Evolutionary conservation across 2,797 vertebrate genomes (phyloP), one percentile per base, ranked within the genome.

Genomic region (Myotis findleyi): DNA sequence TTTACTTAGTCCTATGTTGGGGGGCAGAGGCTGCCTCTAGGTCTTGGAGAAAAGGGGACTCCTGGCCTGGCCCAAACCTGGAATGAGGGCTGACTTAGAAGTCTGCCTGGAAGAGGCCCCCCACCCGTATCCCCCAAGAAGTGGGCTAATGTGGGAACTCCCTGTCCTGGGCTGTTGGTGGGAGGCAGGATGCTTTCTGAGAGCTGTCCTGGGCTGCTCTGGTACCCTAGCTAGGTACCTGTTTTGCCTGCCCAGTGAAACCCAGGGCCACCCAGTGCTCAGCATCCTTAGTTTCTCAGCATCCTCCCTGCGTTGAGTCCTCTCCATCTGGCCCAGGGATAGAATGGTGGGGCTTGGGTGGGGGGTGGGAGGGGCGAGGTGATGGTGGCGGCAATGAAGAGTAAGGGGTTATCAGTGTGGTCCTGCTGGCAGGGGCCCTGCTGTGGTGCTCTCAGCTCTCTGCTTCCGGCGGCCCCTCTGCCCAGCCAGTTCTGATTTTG

Each of bases 401-500:
- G 66, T 3, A 20, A 64, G 36, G 41, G 53, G 20, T 30, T 41
- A 13, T 30, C 38, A 10, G n/a, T 1, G 0, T 62, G 87, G 57
- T n/a, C 73, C 76, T 53, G 30, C 44, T 1, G n/a, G 0, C 5
- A 2, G 57, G 69, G 51, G 36, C 23, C 86, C 44, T 25, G 44
- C 83, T 2, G 0, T 33, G 33, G 57, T 0, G 1, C 49, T 85
- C 66, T 57, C n/a, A 1, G 4, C 77, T 79, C 57, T 36, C 38
- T 77, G 72, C 81, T 89, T 93, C 80, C 79, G 0, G 0, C 3
- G 1, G 89, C 93, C 94, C 95, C 94, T 95, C 86, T 91, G 81
- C 85, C 49, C 10, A 41, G 93, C 98, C 93, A 88, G 98, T 96
- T 98, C 98, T 97, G 98, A 98, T 99, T 99, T 99, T 99, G 99